Base-by-base conservation (phyloP, 2,888 invertebrate genomes). In the Pyrrhia umbra region DNA sequence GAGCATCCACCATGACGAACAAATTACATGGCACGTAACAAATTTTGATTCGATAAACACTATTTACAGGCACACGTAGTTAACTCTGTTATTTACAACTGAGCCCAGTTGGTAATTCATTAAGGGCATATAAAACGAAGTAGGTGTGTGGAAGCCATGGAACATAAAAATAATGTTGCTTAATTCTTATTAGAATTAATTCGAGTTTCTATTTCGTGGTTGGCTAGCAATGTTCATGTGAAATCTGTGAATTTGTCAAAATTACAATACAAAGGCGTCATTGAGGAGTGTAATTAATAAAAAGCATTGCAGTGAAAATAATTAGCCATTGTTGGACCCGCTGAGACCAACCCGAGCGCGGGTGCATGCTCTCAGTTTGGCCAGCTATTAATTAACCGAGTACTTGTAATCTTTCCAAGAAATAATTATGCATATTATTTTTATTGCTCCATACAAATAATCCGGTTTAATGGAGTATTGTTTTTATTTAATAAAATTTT, bases 181-280 rank as follows among this genome's bases (percentile, higher is more conserved):
- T n/a, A n/a, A n/a, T 81, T 80, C 83, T 87, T 84, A 79, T 85
- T 84, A 78, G 81, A 76, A 76, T 75, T 54, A 68, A 69, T 69
- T 64, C 37, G 54, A 63, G 54, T 27, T 63, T 45, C 39, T 73
- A 23, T 45, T 54, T 30, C 30, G 59, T 60, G 71, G 46, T 64
- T 70, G 52, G 76, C 57, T 65, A 51, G 67, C 69, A 68, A 79
- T 62, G 71, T 67, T 90, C 88, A 88, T 87, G 85, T 81, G 92
- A 91, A 90, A 72, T 51, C 78, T 88, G 87, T 79, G 89, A 90
- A 90, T 91, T 92, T 89, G 88, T 91, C 85, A 89, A 92, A 90
- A 92, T 92, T 91, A 91, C 89, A 92, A 93, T 92, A 92, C 92
- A 92, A 92, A 92, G 90, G 83, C 88, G 82, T 84, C 81, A 81